Conservation (phyloP, 2,113 vertebrate genomes). For the Vulpes vulpes region DNA sequence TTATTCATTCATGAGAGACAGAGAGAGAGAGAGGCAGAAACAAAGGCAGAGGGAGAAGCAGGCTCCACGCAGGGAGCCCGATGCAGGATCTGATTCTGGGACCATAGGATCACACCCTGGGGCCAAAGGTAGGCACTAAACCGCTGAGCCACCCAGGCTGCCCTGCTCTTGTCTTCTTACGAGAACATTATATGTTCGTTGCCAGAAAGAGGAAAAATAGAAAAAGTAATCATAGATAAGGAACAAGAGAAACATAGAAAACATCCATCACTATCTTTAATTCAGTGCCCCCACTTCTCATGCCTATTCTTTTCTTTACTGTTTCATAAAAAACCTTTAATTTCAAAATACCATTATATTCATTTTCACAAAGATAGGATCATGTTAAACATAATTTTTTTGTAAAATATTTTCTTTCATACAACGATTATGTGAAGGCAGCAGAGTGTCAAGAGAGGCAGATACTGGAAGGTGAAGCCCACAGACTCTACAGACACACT, state of each 20-base stretch:
- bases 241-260: constrained; percentile 1
- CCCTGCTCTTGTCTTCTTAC: background rate
- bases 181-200: background rate
- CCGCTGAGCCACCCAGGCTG: too few relatives aligned
- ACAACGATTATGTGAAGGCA: background rate
- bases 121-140: too few relatives aligned
- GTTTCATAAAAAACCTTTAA: background rate
- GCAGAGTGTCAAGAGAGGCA: background rate
- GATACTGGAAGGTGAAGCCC: background rate
- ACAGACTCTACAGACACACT: background rate
- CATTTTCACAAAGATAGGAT: background rate
- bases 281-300: background rate
- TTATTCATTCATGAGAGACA: too few relatives aligned
- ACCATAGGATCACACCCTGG: too few relatives aligned
- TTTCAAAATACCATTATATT: background rate
- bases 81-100: too few relatives aligned
- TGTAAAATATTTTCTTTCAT: background rate
- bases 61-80: too few relatives aligned
- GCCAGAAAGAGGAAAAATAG: background rate
- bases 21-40: too few relatives aligned
- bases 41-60: too few relatives aligned
- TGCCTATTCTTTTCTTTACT: background rate
- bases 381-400: background rate
- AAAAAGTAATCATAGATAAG: background rate
- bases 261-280: background rate